phyloP scores from a whole-genome alignment of 1,140 invertebrate species.

The Agraylea sexmaculata region DNA sequence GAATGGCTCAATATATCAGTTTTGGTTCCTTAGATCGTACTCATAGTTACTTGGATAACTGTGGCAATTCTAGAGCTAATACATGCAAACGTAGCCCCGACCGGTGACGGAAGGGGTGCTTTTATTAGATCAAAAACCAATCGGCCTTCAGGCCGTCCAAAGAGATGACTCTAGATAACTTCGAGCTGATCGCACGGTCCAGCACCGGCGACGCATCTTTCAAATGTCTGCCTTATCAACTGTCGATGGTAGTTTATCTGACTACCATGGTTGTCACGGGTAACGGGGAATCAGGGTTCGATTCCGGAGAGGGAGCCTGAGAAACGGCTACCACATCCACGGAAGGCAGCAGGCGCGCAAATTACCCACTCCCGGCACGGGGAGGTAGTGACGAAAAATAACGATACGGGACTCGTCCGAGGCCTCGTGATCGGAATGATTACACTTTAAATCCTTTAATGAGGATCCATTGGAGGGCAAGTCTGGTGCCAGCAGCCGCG shows the following conservation, averaged over 20 bases:
- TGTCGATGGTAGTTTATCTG: slow-evolving; percentile 67
- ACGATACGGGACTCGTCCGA: too few relatives aligned
- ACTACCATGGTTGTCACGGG: slow-evolving; percentile 73
- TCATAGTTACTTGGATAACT: slow-evolving; percentile 75
- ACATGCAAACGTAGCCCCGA: slow-evolving; percentile 60
- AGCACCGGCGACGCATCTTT: slow-evolving; percentile 65
- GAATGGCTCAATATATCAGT: slow-evolving; percentile 73
- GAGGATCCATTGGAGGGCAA: slow-evolving; percentile 83
- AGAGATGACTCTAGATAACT: slow-evolving; percentile 79
- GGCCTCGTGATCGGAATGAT: slow-evolving; percentile 80
- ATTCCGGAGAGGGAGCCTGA: slow-evolving; percentile 72
- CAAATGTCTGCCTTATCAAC: slow-evolving; percentile 84
- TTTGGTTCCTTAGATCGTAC: slow-evolving; percentile 60
- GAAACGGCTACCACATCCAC: slow-evolving; percentile 88
- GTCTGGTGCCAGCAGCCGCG: slow-evolving; percentile 83
- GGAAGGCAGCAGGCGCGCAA: slow-evolving; percentile 84
- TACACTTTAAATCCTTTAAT: slow-evolving; percentile 82
- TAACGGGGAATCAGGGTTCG: slow-evolving; percentile 58
- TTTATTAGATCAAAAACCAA: slow-evolving; percentile 49
- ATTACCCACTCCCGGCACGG: slow-evolving; percentile 74
- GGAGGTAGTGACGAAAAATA: slow-evolving; percentile 81
- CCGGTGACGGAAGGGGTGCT: slow-evolving; percentile 54
- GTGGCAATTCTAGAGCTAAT: slow-evolving; percentile 81
- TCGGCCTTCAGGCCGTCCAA: too few relatives aligned
- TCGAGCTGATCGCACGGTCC: slow-evolving; percentile 61